Conservation (phyloP, 2,888 invertebrate genomes). For the Rhingia campestris region DNA sequence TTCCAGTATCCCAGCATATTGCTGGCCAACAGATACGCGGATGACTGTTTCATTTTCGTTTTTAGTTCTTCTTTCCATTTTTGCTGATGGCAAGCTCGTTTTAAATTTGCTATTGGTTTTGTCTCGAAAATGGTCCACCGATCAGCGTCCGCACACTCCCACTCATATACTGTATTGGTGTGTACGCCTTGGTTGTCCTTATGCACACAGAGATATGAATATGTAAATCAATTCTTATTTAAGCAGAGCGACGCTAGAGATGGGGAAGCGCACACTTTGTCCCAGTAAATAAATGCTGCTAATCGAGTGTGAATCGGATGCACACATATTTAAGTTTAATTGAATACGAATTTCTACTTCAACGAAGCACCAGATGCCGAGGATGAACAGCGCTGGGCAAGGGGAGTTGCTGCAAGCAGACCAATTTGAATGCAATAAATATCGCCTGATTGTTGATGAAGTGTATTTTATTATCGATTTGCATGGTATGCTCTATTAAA, state of each 20-base stretch:
- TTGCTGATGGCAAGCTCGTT: conserved; percentile 5
- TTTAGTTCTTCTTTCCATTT: background rate
- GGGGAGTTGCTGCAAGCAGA: background rate
- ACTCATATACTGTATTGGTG: background rate
- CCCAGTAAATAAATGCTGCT: conserved; percentile 49
- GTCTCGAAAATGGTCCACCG: conserved; percentile 29
- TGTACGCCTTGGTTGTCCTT: conserved; percentile 1
- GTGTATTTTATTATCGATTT: conserved; percentile 59
- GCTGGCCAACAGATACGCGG: conserved; percentile 43
- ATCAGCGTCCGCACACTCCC: background rate
- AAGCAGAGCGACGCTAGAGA: conserved; percentile 2
- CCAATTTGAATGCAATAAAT: conserved; percentile 52
- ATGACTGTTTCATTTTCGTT: conserved; percentile 25
- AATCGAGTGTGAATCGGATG: conserved; percentile 60
- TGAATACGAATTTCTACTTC: conserved; percentile 52
- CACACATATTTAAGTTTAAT: conserved; percentile 51
- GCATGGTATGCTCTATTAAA: conserved; percentile 45
- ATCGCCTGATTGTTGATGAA: conserved; percentile 45
- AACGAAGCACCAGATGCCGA: background rate
- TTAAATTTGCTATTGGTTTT: conserved; percentile 48
- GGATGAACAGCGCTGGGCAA: background rate
- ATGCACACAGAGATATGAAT: conserved; percentile 43
- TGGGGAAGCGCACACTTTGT: background rate
- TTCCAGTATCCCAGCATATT: conserved; percentile 33
- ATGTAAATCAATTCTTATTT: conserved; percentile 61